These are phyloP conservation scores for Harpalus rufipes DNA, from an alignment of 2,888 invertebrate genomes.

Conservation along the genomic window DNA sequence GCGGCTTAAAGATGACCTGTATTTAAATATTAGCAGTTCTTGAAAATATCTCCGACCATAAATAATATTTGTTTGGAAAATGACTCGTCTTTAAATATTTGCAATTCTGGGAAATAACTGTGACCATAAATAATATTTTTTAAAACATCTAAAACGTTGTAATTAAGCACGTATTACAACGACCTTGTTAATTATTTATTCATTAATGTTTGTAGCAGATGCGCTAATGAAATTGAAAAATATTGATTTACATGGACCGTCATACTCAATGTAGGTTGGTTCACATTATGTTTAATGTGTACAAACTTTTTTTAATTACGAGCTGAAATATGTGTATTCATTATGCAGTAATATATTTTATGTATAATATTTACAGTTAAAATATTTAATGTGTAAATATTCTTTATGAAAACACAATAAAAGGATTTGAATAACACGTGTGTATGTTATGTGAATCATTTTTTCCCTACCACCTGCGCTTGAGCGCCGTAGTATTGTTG, in stretches of 20 bases:
- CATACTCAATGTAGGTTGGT: not conserved
- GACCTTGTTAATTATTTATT: conserved; percentile 4
- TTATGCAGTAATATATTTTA: not conserved
- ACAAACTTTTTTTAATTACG: not conserved
- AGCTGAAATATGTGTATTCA: not conserved
- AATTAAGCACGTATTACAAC: not conserved
- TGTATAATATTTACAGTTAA: not conserved
- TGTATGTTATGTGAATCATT: conserved; percentile 45
- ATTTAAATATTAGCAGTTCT: not conserved
- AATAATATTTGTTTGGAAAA: not conserved
- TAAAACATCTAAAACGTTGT: not conserved
- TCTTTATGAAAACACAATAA: not conserved
- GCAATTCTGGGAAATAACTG: not conserved
- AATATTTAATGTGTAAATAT: not conserved
- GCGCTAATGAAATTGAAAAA: conserved; percentile 49
- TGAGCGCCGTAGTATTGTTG: conserved; percentile 31
- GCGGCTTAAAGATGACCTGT: not conserved
- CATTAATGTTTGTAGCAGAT: conserved; percentile 18
- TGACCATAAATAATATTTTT: not conserved
- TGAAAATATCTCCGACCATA: not conserved
- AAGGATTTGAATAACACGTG: conserved; percentile 2
- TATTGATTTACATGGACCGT: conserved; percentile 40
- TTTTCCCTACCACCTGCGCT: conserved; percentile 35
- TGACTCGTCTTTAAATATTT: not conserved
- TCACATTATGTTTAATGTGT: conserved; percentile 7